Conservation (phyloP, 2,888 invertebrate genomes). For the Anorthoa munda region DNA sequence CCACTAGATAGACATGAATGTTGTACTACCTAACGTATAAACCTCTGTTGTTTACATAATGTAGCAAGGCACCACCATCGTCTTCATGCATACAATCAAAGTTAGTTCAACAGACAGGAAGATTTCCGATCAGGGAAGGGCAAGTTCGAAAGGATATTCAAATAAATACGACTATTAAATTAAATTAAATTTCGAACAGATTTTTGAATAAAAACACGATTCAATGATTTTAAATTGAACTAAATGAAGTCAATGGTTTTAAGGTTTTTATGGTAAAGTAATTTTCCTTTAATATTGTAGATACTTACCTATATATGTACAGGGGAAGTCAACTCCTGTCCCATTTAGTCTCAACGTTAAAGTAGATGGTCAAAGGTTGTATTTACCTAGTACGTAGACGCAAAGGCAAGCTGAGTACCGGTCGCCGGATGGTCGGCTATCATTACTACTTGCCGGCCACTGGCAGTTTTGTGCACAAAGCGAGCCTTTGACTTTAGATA, state of each 20-base stretch:
- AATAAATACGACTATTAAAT: too few species aligned
- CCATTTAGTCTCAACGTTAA: not conserved
- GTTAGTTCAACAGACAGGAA: constrained; percentile 13
- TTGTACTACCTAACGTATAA: not conserved
- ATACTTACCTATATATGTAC: too few species aligned
- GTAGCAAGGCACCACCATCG: constrained; percentile 4
- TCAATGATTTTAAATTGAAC: too few species aligned
- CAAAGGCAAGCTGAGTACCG: constrained; percentile 5
- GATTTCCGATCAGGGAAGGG: not conserved
- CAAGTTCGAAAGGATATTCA: not conserved
- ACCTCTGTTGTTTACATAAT: constrained; percentile 10
- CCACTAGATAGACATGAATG: constrained; percentile 26
- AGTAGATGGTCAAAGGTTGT: constrained; percentile 13
- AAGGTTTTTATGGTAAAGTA: too few species aligned
- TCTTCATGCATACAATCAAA: constrained; percentile 6
- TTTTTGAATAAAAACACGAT: too few species aligned
- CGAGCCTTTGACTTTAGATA: not conserved
- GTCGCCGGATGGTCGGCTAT: constrained; percentile 16
- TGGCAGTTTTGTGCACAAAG: constrained; percentile 8
- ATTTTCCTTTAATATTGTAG: too few species aligned
- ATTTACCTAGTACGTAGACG: not conserved
- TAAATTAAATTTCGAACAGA: too few species aligned
- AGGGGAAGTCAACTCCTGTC: not conserved
- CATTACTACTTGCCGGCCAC: constrained; percentile 6
- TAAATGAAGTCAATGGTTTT: too few species aligned